Percentiles rank a stretch among this genome's conserved stretches.
Conservation (phyloP, 2,888 invertebrate genomes). For the Eurytoma californica region DNA sequence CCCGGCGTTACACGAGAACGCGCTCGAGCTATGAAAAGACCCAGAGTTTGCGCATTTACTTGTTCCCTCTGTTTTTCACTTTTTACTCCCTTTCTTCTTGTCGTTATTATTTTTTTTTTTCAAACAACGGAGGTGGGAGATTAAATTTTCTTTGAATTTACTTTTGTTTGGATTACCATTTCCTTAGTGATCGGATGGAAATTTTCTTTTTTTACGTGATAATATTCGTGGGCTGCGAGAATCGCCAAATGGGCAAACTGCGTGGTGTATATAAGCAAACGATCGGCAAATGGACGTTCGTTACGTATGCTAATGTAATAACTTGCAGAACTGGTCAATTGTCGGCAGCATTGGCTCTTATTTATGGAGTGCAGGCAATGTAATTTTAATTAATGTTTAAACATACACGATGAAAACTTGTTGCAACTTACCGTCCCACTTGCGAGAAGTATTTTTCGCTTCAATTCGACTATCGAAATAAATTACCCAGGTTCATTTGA, state of each 20-base stretch:
- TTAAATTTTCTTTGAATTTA: no score
- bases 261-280: not conserved
- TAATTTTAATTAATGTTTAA: not conserved
- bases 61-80: no score
- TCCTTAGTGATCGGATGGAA: not conserved
- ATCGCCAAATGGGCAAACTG: not conserved
- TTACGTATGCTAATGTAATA: conserved; percentile 2
- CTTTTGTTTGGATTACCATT: no score
- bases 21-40: no score
- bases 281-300: not conserved
- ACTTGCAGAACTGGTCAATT: not conserved
- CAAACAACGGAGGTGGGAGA: no score
- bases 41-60: not conserved
- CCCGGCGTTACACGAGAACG: conserved; percentile 5
- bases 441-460: no score
- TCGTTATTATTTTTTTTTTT: no score
- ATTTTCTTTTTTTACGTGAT: not conserved
- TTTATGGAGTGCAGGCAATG: not conserved
- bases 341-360: not conserved
- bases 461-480: no score
- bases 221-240: not conserved
- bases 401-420: no score
- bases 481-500: no score
- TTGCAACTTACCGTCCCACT: no score
- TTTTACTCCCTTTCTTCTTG: no score